phyloP scores from a whole-genome alignment of 2,113 vertebrate species.

The Halichoeres trimaculatus region DNA sequence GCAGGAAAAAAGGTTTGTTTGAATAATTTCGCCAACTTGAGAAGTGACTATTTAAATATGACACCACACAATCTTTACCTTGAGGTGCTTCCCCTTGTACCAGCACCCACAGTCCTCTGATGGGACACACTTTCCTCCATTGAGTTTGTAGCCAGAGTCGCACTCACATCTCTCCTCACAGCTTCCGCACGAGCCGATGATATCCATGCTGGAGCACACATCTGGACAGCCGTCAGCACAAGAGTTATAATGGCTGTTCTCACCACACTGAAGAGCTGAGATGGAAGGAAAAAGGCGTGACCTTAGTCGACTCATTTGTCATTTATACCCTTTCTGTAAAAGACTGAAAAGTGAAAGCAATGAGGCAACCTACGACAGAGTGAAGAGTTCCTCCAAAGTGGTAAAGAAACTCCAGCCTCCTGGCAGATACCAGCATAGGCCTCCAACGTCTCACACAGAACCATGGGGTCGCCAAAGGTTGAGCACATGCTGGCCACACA shows the following conservation, averaged over 20 bases:
- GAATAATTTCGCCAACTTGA: slow-evolving; percentile 2
- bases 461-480: slow-evolving; percentile 60
- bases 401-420: slow-evolving; percentile 76
- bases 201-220: slow-evolving; percentile 74
- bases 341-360: slow-evolving; percentile 2
- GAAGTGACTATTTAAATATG: not conserved
- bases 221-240: slow-evolving; percentile 80
- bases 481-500: slow-evolving; percentile 85
- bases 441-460: slow-evolving; percentile 80
- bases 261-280: slow-evolving; percentile 73
- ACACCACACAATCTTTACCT: slow-evolving; percentile 52
- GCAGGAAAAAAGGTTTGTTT: slow-evolving; percentile 27
- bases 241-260: slow-evolving; percentile 80
- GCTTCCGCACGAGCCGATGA: slow-evolving; percentile 66
- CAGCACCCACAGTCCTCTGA: slow-evolving; percentile 83
- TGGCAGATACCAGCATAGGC: slow-evolving; percentile 81
- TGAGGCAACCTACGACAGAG: slow-evolving; percentile 83
- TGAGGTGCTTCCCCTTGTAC: slow-evolving; percentile 76
- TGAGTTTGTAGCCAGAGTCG: slow-evolving; percentile 79
- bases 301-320: not conserved
- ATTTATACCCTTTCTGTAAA: not conserved
- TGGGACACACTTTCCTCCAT: slow-evolving; percentile 77
- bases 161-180: slow-evolving; percentile 84
- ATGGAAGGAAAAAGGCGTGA: not conserved
- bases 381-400: slow-evolving; percentile 83